A percentile compares a stretch with the other conserved stretches of the same genome.
phyloP scores from a whole-genome alignment of 2,888 invertebrate genomes.

The Polyommatus iphigenia region DNA sequence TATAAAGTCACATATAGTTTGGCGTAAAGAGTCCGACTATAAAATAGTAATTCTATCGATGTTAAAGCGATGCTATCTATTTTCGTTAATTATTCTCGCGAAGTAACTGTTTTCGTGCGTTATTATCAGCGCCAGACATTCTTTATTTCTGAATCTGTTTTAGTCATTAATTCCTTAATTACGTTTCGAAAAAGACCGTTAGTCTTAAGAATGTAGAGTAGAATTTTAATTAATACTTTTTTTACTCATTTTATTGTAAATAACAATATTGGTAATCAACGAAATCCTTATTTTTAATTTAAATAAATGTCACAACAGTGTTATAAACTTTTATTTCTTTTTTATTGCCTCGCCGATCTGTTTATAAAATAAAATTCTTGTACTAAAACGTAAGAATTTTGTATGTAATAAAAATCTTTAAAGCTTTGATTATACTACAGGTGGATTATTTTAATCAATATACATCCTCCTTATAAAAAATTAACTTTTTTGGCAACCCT shows the following conservation, averaged over 20 bases:
- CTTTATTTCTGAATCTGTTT: neutral
- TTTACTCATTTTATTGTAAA: neutral
- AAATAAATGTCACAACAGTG: slow-evolving; percentile 23
- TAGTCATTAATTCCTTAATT: neutral
- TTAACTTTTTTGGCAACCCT: neutral
- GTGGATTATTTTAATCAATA: neutral
- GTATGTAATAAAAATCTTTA: slow-evolving; percentile 6
- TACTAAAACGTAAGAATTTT: neutral
- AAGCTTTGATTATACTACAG: neutral
- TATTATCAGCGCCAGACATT: slow-evolving; percentile 2
- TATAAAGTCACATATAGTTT: neutral
- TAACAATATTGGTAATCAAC: slow-evolving; percentile 7
- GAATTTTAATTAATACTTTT: neutral
- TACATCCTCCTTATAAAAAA: neutral
- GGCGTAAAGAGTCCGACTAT: neutral
- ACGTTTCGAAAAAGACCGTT: neutral
- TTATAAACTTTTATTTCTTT: slow-evolving; percentile 28
- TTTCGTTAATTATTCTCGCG: neutral
- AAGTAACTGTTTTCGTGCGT: neutral
- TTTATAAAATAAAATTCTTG: slow-evolving; percentile 6
- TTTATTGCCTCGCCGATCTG: slow-evolving; percentile 18
- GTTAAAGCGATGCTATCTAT: slow-evolving; percentile 6
- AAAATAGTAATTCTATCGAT: neutral
- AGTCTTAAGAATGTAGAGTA: neutral
- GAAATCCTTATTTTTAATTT: slow-evolving; percentile 13